Conservation (phyloP, 2,797 vertebrate genomes). For the Muscicapa comitata region DNA sequence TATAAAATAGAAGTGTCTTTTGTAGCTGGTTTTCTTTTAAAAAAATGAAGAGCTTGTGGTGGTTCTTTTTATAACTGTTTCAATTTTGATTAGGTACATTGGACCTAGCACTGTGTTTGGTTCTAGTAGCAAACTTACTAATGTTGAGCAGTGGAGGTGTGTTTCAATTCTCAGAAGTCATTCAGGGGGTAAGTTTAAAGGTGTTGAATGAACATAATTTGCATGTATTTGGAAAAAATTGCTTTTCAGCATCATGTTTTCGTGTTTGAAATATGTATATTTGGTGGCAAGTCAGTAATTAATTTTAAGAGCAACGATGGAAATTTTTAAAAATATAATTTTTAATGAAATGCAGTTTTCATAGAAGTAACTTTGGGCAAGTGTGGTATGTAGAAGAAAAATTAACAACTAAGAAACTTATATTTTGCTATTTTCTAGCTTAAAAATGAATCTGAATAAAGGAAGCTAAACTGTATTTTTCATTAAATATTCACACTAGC, state of each 20-base stretch:
- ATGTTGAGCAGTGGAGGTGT: slow-evolving; percentile 98
- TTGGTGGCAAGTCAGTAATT: neutral
- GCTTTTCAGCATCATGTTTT: accelerated
- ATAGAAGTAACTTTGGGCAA: neutral
- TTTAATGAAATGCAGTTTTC: neutral
- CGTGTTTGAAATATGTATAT: neutral
- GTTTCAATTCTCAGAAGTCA: slow-evolving; percentile 95
- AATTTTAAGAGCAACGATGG: neutral
- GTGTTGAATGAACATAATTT: neutral
- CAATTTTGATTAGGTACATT: slow-evolving; percentile 82
- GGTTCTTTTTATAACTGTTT: neutral
- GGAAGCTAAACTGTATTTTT: neutral
- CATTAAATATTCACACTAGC: neutral
- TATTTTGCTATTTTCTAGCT: neutral
- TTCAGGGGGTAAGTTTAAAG: slow-evolving; percentile 86
- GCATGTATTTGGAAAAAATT: neutral
- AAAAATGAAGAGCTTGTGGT: neutral
- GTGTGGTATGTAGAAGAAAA: neutral
- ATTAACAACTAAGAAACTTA: neutral
- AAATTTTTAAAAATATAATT: neutral
- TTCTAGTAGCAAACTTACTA: slow-evolving; percentile 94
- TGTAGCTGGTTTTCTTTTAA: neutral
- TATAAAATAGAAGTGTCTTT: neutral
- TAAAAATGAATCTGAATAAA: neutral
- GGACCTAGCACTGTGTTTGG: slow-evolving; percentile 96